A percentile compares a stretch with the other conserved stretches of the same genome.
Conservation (phyloP, 1,140 invertebrate genomes). For the Odontomachus brunneus region DNA sequence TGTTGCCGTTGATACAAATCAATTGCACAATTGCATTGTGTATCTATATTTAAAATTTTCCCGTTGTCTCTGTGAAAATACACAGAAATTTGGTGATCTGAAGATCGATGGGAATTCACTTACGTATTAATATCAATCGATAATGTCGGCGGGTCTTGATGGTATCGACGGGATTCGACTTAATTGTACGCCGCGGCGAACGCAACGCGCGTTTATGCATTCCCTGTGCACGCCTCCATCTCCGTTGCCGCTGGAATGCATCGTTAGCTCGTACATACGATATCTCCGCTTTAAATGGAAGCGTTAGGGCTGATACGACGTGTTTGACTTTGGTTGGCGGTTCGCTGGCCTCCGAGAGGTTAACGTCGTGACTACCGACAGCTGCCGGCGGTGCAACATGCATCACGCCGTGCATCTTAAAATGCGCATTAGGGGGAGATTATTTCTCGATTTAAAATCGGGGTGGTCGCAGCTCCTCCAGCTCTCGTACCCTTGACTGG, state of each 20-base stretch:
- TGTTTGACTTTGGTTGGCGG: conserved; percentile 51
- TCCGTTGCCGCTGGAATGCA: conserved; percentile 54
- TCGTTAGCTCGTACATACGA: conserved; percentile 65
- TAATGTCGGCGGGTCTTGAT: not conserved
- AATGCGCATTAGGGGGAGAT: conserved; percentile 76
- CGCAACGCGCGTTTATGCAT: conserved; percentile 16
- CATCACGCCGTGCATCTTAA: conserved; percentile 76
- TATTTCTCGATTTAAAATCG: conserved; percentile 73
- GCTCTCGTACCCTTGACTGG: not conserved
- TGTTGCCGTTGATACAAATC: not conserved
- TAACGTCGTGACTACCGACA: conserved; percentile 44
- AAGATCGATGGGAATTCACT: not conserved
- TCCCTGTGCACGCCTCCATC: not conserved
- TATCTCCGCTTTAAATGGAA: conserved; percentile 57
- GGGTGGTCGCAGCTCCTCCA: not conserved
- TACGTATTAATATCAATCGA: not conserved
- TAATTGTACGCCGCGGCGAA: not conserved
- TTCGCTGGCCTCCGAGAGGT: conserved; percentile 48
- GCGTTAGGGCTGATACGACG: conserved; percentile 51
- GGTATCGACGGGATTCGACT: not conserved
- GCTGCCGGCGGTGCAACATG: conserved; percentile 42
- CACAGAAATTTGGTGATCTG: not conserved
- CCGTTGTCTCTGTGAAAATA: not conserved
- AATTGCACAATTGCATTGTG: not conserved
- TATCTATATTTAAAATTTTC: not conserved